Evolutionary conservation across 2,797 vertebrate species (phyloP).

Genomic region (Muscicapa comitata): DNA sequence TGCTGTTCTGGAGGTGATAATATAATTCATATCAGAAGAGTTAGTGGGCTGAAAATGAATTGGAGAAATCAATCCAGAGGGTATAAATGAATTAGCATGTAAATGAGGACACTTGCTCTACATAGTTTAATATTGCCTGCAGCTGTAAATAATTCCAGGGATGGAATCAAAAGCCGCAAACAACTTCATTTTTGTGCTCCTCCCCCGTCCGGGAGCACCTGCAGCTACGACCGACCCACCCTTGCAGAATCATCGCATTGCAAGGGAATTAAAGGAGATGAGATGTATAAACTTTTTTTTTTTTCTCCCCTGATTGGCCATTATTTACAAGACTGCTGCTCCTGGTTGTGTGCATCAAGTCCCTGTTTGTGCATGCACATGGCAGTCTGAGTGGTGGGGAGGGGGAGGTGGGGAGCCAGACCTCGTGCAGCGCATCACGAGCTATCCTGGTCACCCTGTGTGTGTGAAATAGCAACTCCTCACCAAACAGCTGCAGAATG

Average conservation of each 20-base stretch:
- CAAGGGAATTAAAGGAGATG: conserved; percentile 9
- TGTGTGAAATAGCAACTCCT: not conserved
- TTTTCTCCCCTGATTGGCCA: not conserved
- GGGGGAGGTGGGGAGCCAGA: not conserved
- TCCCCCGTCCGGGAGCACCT: conserved; percentile 42
- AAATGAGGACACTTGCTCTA: conserved; percentile 98
- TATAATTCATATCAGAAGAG: conserved; percentile 76
- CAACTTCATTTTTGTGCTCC: conserved; percentile 74
- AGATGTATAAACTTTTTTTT: not conserved
- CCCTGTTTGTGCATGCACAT: not conserved
- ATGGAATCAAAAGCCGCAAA: conserved; percentile 74
- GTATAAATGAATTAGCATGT: conserved; percentile 99
- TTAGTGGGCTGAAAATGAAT: conserved; percentile 90
- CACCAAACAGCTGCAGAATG: not conserved
- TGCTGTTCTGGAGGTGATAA: conserved; percentile 71
- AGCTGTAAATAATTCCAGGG: conserved; percentile 84
- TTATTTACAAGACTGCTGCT: conserved; percentile 37
- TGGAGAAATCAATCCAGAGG: conserved; percentile 92
- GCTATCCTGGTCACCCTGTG: fast-evolving
- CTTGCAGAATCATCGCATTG: not conserved
- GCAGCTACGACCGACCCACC: conserved; percentile 10
- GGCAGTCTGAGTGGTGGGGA: fast-evolving
- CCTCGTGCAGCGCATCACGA: fast-evolving
- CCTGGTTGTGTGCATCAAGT: not conserved
- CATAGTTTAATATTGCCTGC: conserved; percentile 93